phyloP scores from a whole-genome alignment of 2,113 vertebrate genomes.

The Excalfactoria chinensis region DNA sequence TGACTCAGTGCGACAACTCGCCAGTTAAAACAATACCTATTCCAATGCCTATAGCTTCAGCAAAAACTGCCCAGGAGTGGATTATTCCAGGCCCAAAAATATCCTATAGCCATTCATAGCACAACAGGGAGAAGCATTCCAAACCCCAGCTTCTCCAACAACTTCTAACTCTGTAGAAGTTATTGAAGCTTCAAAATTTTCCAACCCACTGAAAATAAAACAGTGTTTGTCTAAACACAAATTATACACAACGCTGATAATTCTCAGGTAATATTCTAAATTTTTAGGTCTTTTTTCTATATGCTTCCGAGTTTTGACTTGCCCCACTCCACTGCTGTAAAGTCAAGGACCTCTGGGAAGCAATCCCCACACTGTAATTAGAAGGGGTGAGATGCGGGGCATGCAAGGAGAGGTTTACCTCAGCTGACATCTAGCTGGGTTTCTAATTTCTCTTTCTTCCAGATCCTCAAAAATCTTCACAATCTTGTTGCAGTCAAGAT shows the following conservation, averaged over 20 bases:
- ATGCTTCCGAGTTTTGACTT: neutral
- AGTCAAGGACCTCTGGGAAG: neutral
- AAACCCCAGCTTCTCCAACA: neutral
- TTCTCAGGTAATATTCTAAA: neutral
- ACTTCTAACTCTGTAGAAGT: neutral
- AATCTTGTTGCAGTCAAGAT: neutral
- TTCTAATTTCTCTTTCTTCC: neutral
- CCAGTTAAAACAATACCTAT: neutral
- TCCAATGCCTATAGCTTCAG: neutral
- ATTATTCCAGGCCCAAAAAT: neutral
- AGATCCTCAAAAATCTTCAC: neutral
- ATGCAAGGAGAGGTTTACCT: neutral
- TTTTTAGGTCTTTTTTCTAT: neutral
- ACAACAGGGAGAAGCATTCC: neutral
- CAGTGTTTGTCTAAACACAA: neutral
- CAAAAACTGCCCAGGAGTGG: neutral
- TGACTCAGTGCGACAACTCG: neutral
- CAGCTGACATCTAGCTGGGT: fast-evolving
- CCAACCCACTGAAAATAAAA: neutral
- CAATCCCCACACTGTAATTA: neutral
- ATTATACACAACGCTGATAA: neutral
- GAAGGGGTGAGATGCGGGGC: neutral
- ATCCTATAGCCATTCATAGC: neutral
- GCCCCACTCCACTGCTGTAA: neutral
- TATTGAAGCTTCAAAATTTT: neutral